phyloP scores from a whole-genome alignment of 2,888 invertebrate genomes.

The Orthonychiurus folsomi region DNA sequence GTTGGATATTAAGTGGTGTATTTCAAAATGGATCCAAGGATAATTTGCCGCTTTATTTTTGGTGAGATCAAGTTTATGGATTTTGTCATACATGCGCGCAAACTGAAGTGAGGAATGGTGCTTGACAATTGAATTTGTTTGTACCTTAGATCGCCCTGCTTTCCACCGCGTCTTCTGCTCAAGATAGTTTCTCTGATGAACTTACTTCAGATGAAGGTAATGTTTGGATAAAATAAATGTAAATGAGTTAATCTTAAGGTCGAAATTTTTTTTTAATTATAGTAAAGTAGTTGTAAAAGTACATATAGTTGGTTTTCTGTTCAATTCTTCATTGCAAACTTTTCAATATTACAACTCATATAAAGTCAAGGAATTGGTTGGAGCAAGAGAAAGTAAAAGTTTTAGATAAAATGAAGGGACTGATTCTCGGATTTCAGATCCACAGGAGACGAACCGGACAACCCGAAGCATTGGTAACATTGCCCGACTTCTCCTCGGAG shows the following conservation, averaged over 20 bases:
- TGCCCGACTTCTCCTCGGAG: conserved; percentile 38
- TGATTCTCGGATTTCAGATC: too few relatives aligned
- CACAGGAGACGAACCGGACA: conserved; percentile 9
- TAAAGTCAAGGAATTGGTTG: background rate
- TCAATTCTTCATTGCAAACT: too few relatives aligned
- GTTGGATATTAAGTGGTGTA: too few relatives aligned
- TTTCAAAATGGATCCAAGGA: background rate
- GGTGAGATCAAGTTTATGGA: background rate
- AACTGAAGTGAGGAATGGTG: too few relatives aligned
- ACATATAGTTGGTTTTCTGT: too few relatives aligned
- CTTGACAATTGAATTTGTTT: background rate
- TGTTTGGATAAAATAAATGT: background rate
- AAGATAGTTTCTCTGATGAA: background rate
- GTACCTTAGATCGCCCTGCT: background rate
- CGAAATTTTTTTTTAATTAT: background rate
- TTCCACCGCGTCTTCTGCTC: background rate
- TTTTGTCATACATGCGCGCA: too few relatives aligned
- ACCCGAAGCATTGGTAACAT: conserved; percentile 36
- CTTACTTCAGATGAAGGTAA: background rate
- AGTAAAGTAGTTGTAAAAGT: too few relatives aligned
- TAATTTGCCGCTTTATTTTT: background rate
- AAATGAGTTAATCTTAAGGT: background rate
- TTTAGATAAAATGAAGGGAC: too few relatives aligned
- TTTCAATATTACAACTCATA: background rate
- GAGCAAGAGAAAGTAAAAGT: background rate